A percentile compares a stretch with the other conserved stretches of the same genome.
Conservation (phyloP, 2,888 invertebrate species). For the Iselma pallidipennis region DNA sequence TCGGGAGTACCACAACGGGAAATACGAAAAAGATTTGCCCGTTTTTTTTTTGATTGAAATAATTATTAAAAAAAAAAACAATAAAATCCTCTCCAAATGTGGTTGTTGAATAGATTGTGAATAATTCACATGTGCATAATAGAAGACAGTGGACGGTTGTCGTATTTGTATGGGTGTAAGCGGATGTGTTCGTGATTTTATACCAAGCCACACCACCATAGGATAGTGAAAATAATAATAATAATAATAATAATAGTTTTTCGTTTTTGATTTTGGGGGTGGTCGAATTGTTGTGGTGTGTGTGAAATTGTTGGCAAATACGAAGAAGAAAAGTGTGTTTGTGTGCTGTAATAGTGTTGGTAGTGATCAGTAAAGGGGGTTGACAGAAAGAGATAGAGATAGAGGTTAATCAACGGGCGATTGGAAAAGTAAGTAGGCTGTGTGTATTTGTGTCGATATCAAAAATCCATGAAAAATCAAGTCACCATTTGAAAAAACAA, state of each 20-base stretch:
- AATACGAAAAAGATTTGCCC: too few species aligned
- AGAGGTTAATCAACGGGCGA: conserved; percentile 40
- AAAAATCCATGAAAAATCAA: neutral
- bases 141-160: conserved; percentile 38
- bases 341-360: too few species aligned
- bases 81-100: neutral
- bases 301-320: too few species aligned
- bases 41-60: too few species aligned
- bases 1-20: too few species aligned
- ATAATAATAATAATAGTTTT: neutral
- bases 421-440: conserved; percentile 41
- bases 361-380: too few species aligned
- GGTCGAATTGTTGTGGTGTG: too few species aligned
- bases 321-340: too few species aligned
- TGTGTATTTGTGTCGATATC: neutral
- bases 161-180: conserved; percentile 53
- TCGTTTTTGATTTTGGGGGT: too few species aligned
- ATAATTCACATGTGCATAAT: conserved; percentile 48
- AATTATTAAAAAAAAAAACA: neutral
- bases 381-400: conserved; percentile 40
- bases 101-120: neutral
- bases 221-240: conserved; percentile 40
- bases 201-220: conserved; percentile 40
- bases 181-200: conserved; percentile 54
- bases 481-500: neutral